These are phyloP conservation scores for Acanthosepion esculentum DNA, from an alignment of 2,888 invertebrate species.

Conservation along the genomic window DNA sequence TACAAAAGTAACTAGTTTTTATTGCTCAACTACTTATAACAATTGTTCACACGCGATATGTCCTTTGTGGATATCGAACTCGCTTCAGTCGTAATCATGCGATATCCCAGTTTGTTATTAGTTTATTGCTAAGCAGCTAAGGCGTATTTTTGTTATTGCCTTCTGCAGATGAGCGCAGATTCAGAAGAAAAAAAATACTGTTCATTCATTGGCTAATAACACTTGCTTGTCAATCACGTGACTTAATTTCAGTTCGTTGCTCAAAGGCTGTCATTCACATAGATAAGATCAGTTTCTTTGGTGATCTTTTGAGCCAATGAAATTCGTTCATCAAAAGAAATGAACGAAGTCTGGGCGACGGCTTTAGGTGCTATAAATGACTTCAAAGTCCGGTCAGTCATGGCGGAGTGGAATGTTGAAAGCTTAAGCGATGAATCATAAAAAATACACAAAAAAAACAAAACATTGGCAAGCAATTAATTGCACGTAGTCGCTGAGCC, in stretches of 20 bases:
- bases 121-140: too few relatives aligned
- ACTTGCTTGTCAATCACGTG: background rate
- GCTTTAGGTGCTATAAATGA: background rate
- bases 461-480: background rate
- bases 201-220: background rate
- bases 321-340: conserved; percentile 2
- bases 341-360: background rate
- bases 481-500: background rate
- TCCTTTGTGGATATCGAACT: too few relatives aligned
- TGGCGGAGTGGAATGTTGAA: background rate
- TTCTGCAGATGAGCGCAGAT: background rate
- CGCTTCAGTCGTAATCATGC: too few relatives aligned
- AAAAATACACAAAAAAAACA: background rate
- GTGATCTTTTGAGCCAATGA: background rate
- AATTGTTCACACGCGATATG: too few relatives aligned
- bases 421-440: background rate
- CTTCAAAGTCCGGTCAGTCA: conserved; percentile 7
- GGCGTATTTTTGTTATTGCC: too few relatives aligned
- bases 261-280: background rate
- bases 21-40: too few relatives aligned
- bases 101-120: too few relatives aligned
- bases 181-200: background rate
- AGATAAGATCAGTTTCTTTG: background rate
- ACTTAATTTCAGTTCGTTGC: background rate
- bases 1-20: too few relatives aligned